Base-by-base conservation (phyloP, 2,888 invertebrate species). In the Seladonia tumulorum region DNA sequence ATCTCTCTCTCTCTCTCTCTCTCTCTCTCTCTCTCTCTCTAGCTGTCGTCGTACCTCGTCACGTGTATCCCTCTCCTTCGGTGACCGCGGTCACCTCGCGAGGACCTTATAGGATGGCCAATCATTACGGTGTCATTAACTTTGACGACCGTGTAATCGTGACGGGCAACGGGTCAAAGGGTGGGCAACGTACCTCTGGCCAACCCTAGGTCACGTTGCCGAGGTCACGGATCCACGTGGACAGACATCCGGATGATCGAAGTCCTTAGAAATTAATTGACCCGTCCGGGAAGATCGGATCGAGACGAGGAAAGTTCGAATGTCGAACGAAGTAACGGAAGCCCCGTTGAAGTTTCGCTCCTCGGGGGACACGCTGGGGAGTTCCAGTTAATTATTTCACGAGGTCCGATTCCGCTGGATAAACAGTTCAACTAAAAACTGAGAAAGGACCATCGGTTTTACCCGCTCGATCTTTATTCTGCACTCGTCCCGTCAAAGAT, bases 61-160 rank as follows among this genome's bases (percentile, higher is more conserved):
- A 82, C 70, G 74, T 71, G 68, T 68, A 75, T 78, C 88, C 87
- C 83, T 75, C 39, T 75, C 29, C 74, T 63, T 75, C 66, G 49
- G 77, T 72, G 86, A 45, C 60, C 68, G 74, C 75, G 84, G 82
- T 81, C 83, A 81, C 83, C 82, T 85, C 87, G 87, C 88, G 88
- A 82, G 84, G 82, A 84, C 88, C 89, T 42, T 90, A 86, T 89
- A 89, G 91, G 89, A 91, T 89, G 90, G 89, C 86, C 91, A 87
- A 93, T 94, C 93, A 93, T 94, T 93, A 93, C 92, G 87, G 90
- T 92, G 93, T 93, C 94, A 93, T 94, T 94, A 93, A 92, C 87
- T 92, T 94, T 92, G 94, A 94, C 92, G 93, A 92, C 91, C 93
- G 91, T 93, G 90, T 93, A 93, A 94, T 93, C 92, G 85, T 85